phyloP scores from a whole-genome alignment of 2,888 invertebrate genomes.

The Macrosiphum euphorbiae region DNA sequence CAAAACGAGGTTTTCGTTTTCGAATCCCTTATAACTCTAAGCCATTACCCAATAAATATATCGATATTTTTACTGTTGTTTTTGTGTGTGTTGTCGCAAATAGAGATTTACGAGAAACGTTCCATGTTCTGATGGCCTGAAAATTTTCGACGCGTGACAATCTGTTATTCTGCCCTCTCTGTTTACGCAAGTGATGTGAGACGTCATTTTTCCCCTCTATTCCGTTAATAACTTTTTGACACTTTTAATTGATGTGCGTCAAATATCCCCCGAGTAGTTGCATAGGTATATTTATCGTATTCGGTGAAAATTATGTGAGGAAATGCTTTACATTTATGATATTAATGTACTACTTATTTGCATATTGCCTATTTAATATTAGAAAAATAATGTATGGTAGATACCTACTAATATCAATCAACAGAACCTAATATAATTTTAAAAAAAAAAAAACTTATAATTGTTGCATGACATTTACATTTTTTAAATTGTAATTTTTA shows the following conservation, averaged over 20 bases:
- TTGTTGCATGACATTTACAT: not conserved
- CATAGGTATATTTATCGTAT: not conserved
- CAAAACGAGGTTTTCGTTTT: not conserved
- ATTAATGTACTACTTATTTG: not conserved
- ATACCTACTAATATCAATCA: not conserved
- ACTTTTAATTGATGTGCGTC: not conserved
- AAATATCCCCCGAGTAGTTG: not conserved
- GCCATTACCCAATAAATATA: not conserved
- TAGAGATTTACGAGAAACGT: not conserved
- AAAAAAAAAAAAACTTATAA: not conserved
- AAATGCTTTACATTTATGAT: not conserved
- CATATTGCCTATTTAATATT: not conserved
- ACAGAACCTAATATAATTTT: not conserved
- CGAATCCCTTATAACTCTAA: too few relatives aligned
- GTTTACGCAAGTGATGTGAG: too few relatives aligned
- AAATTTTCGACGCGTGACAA: not conserved
- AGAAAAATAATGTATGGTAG: not conserved
- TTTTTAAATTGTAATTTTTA: not conserved
- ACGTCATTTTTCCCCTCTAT: too few relatives aligned
- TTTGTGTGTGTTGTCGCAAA: too few relatives aligned
- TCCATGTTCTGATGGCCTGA: not conserved
- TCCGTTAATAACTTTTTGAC: not conserved
- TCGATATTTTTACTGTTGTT: not conserved
- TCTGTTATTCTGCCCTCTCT: not conserved
- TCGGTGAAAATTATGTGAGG: not conserved